Evolutionary conservation across 2,888 invertebrate genomes (phyloP), one percentile per base, ranked within the genome.

Genomic region (Drosophila tanythrix): DNA sequence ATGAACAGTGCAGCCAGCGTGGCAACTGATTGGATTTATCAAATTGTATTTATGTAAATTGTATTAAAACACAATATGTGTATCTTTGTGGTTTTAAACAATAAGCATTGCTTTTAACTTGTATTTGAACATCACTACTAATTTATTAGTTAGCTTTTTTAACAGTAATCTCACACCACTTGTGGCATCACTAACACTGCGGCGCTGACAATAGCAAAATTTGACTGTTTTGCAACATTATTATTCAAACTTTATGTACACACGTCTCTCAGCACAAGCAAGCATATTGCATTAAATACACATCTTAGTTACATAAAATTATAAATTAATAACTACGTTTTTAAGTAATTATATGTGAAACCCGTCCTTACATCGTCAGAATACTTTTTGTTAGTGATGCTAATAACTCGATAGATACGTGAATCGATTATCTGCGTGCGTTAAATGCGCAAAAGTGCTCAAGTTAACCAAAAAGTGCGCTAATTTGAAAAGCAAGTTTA

Each of bases 151-250:
- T 60, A 21, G 36, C 55, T 11, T 55, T 63, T 27, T 43, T 13
- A 58, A 35, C 18, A 50, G 8, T 55, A 51, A 52, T 63, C 68
- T 21, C 40, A 31, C 63, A 55, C 48, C 53, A 57, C 51, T 52
- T 59, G 65, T 74, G 51, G 25, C 87, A 83, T 69, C 83, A 70
- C 89, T 83, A 63, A 40, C 27, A 70, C 38, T 59, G 48, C 48
- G 61, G 59, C 75, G 82, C 82, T 87, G 88, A 84, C 85, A 84
- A 81, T 60, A 62, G 70, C 82, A 84, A 81, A 58, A 52, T 55
- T 71, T 35, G 0, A 40, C 35, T 43, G 31, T 31, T 71, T 61
- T 53, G 40, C 31, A 50, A 27, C n/a, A 48, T n/a, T 53, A 55
- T 25, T 55, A 38, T 31, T 50, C n/a, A 11, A 52, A 35, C 29